Percentiles rank a stretch among this genome's conserved stretches.
Evolutionary conservation across 1,140 invertebrate genomes (phyloP).

Genomic region (Papilio polytes): DNA sequence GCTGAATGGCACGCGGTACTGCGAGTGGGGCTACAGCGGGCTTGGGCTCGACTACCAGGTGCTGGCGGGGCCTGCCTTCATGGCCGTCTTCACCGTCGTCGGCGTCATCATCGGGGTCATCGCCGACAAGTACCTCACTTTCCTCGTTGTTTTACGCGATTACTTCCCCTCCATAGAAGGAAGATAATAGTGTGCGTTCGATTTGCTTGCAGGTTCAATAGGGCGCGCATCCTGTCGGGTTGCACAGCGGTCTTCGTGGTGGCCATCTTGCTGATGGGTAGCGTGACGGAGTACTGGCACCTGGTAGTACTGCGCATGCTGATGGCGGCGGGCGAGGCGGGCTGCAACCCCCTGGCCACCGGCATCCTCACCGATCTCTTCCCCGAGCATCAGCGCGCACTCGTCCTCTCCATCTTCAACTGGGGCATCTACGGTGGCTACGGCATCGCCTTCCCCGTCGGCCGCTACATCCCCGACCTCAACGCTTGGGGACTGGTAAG

Average conservation of each 20-base stretch:
- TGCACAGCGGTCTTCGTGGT: conserved; percentile 92
- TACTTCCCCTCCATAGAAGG: not conserved
- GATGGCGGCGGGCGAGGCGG: conserved; percentile 94
- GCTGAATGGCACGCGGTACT: conserved; percentile 89
- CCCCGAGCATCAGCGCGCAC: conserved; percentile 90
- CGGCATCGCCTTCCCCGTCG: conserved; percentile 95
- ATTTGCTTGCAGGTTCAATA: conserved; percentile 83
- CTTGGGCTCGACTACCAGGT: conserved; percentile 96
- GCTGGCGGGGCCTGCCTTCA: conserved; percentile 95
- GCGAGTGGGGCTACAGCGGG: conserved; percentile 97
- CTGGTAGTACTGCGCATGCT: conserved; percentile 93
- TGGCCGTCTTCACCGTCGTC: conserved; percentile 94
- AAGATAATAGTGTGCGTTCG: not conserved
- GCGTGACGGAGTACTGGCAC: conserved; percentile 95
- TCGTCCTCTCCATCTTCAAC: conserved; percentile 97
- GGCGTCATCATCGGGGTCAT: conserved; percentile 94
- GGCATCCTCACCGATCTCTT: conserved; percentile 94
- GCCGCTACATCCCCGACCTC: conserved; percentile 92
- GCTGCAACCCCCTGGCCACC: conserved; percentile 95
- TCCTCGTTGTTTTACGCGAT: not conserved
- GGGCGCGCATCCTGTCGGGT: conserved; percentile 89
- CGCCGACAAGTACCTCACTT: conserved; percentile 87
- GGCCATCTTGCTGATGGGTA: conserved; percentile 92
- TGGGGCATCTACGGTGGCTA: conserved; percentile 98
- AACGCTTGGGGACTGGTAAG: conserved; percentile 91